Evolutionary conservation across 2,888 invertebrate species (phyloP), one percentile per base, ranked within the genome.

Genomic region (Salpingus planirostris): DNA sequence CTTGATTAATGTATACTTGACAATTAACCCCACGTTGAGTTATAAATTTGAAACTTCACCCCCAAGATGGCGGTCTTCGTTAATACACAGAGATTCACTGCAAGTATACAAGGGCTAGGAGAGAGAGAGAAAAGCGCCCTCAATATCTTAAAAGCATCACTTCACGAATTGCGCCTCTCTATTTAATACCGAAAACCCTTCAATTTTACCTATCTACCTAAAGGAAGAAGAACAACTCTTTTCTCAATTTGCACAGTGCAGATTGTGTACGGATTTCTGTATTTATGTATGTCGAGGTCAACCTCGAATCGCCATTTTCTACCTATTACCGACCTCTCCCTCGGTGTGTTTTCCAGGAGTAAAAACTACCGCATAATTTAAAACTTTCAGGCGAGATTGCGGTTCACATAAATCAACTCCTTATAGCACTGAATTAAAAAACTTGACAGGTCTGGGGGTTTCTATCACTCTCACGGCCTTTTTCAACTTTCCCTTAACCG

Each of bases 1-100:
- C 40, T 45, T 46, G 44, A 49, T 50, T 52, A 50, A 52, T 47
- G 51, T 52, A 43, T 44, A 45, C 47, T 51, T 47, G 42, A 48
- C 51, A 46, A 50, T 51, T 44, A 46, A 52, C 46, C 39, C 43
- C 38, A 40, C 40, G 41, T 42, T 33, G 40, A 31, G 39, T 30
- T 44, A 40, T 44, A 46, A 47, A 46, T 49, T 36, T 37, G 23
- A 27, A 42, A 38, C 35, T 26, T 26, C 12, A 13, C 4, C 13
- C 21, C 11, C 2, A 6, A 14, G 10, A 27, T 27, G 15, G 14
- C 26, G 5, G 24, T 6, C 7, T 10, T 13, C 27, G 8, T 8
- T 27, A 27, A 14, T 14, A 15, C 10, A n/a, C n/a, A n/a, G n/a
- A n/a, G n/a, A n/a, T n/a, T n/a, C n/a, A n/a, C n/a, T n/a, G n/a